A percentile compares a stretch with the other conserved stretches of the same genome.
Conservation (phyloP, 2,888 invertebrate species). For the Heteromyza rotundicornis region DNA sequence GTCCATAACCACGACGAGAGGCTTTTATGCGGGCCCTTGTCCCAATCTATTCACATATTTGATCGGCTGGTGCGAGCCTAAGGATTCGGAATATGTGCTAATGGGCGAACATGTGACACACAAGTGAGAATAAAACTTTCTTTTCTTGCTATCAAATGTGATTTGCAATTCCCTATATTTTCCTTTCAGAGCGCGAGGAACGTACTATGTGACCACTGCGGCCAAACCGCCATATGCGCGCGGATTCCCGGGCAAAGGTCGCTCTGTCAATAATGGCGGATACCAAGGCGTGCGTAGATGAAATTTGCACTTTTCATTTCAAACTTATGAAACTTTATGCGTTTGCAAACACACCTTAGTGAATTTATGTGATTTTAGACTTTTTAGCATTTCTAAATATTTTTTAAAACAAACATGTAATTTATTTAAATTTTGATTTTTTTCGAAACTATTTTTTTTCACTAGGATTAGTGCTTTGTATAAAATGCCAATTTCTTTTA, state of each 20-base stretch:
- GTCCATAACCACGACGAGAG: constrained; percentile 78
- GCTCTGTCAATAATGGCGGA: constrained; percentile 51
- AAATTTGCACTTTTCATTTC: constrained; percentile 3
- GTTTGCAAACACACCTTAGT: constrained; percentile 9
- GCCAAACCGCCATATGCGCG: constrained; percentile 83
- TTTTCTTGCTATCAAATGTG: neutral
- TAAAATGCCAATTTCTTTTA: constrained; percentile 13
- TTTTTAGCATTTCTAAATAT: constrained; percentile 5
- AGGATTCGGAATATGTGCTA: constrained; percentile 78
- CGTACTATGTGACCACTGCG: constrained; percentile 86
- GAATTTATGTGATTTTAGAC: constrained; percentile 27
- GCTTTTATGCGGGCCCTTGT: constrained; percentile 88
- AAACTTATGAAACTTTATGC: neutral
- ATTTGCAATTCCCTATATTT: neutral
- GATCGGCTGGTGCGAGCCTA: constrained; percentile 83
- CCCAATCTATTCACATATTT: constrained; percentile 82
- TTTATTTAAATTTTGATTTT: neutral
- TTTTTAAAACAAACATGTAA: too few relatives aligned
- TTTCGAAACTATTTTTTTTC: neutral
- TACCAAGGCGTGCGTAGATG: constrained; percentile 56
- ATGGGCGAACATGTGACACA: constrained; percentile 85
- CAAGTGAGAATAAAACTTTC: constrained; percentile 67
- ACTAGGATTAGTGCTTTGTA: too few relatives aligned
- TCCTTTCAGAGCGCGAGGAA: constrained; percentile 75
- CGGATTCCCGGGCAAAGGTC: constrained; percentile 75